Base-by-base conservation (phyloP, 1,140 invertebrate species). In the Diachasma alloeum region DNA sequence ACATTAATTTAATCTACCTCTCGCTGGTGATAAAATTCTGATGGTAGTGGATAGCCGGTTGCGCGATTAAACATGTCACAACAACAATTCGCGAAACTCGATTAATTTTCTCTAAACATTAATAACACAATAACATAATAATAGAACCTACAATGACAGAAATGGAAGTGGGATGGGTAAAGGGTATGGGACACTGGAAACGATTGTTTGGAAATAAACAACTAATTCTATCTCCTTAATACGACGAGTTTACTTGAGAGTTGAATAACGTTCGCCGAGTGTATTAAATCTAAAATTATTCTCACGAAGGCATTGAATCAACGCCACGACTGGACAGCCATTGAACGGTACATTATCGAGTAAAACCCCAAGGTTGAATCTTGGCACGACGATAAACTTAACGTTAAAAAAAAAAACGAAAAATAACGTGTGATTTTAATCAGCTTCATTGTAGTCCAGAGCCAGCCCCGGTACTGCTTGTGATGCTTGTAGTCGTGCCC, bases 1-100 rank as follows among this genome's bases (percentile, higher is more conserved):
- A 63, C 11, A 63, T 31, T 63, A 19, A 63, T 11, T 63, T 17
- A 68, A 39, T 39, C 13, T 36, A 26, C 31, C 31, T 39, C 31
- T 81, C 59, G 72, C 70, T 75, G 78, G 67, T 79, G n/a, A 68
- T 68, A 68, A 63, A 56, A 80, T 82, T 81, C 74, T 85, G 85
- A 83, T 85, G 85, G 87, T 88, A 84, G 82, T 87, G 82, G 78
- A 83, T 84, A 88, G 88, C 87, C 84, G 86, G 86, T 89, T 88
- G 88, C 83, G 85, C 85, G 84, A 87, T 68, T 74, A 71, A 79
- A 83, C n/a, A 80, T 82, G 78, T 82, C 78, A 81, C 56, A 22
- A 13, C 42, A 66, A 24, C 39, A 74, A 19, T 68, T 74, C 48
- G 73, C 73, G 39, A 42, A 59, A 44, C 26, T 67, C 63, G 44